These are phyloP conservation scores for Arion vulgaris DNA, from an alignment of 1,140 invertebrate genomes.

Conservation along the genomic window DNA sequence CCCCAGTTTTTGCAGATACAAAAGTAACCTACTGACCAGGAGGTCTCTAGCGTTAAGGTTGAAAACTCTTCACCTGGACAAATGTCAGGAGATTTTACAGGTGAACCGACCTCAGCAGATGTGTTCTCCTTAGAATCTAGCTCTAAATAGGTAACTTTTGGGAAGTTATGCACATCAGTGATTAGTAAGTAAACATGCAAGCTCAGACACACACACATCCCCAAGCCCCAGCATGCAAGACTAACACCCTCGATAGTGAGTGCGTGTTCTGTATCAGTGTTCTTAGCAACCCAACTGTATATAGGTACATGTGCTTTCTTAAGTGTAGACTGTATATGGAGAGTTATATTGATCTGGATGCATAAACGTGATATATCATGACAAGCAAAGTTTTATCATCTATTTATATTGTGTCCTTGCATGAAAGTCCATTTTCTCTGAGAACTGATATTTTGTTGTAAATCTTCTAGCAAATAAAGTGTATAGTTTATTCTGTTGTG, in stretches of 20 bases:
- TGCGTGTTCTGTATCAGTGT: neutral
- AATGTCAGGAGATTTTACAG: neutral
- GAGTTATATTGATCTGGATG: neutral
- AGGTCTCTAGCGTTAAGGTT: neutral
- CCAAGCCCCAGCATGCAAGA: neutral
- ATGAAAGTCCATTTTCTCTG: neutral
- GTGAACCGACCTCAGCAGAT: too few relatives aligned
- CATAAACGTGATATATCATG: slow-evolving; percentile 2
- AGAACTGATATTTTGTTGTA: neutral
- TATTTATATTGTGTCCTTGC: neutral
- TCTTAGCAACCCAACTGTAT: neutral
- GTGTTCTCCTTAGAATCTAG: too few relatives aligned
- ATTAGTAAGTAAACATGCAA: neutral
- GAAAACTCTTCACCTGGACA: neutral
- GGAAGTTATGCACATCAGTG: neutral
- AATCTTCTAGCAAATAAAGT: neutral
- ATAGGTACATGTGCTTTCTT: neutral
- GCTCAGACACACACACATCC: neutral
- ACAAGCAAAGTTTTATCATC: neutral
- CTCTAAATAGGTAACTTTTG: neutral
- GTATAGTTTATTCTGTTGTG: neutral
- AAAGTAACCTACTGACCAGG: neutral
- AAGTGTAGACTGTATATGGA: neutral
- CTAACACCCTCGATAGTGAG: neutral
- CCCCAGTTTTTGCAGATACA: neutral